Evolutionary conservation across 2,113 vertebrate species (phyloP), one percentile per base, ranked within the genome.

Genomic region (Dolichotis patagonum): DNA sequence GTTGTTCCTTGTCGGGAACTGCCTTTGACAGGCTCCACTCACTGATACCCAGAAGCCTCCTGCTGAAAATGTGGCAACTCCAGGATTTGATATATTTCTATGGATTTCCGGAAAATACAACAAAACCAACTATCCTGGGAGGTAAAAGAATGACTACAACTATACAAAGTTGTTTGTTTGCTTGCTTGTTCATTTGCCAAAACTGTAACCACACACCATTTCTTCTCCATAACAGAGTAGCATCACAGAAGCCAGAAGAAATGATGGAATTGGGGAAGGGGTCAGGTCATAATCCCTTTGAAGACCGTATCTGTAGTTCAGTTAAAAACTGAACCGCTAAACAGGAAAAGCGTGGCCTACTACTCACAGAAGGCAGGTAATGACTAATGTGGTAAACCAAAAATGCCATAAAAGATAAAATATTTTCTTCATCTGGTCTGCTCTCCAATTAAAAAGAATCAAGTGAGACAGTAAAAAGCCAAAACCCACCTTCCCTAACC

Each of bases 281-380:
- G 63, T 41, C 69, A 87, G 75, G 43, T 46, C 8, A 9, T 56
- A 65, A 96, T 60, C 62, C 83, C 65, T 95, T 82, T 54, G 91
- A 90, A 96, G 38, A 80, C 94, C 49, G 85, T 22, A 91, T 28
- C 32, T 62, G n/a, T 81, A 91, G 73, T 83, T 56, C 73, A 78
- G 52, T 71, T 88, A 91, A 95, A 97, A 95, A 97, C 19, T 52
- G 77, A 97, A 83, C 89, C 94, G 83, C 81, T 56, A 11, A 91
- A 94, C 28, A 96, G 90, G 92, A 93, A 94, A 97, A 95, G 63
- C 20, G 5, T 81, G 82, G 67, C 81, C 60, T 95, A 58, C 78
- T 85, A 67, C 16, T 95, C 91, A 93, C 52, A 97, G 90, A 96
- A 90, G 58, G 71, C 2, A 1, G 35, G 46, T 78, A 95, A 73